Evolutionary conservation across 30 jellyfish, hydroid and myxozoan genomes (phyloP), one percentile per base, ranked within the genome.

Genomic region (Aurelia coerulea): DNA sequence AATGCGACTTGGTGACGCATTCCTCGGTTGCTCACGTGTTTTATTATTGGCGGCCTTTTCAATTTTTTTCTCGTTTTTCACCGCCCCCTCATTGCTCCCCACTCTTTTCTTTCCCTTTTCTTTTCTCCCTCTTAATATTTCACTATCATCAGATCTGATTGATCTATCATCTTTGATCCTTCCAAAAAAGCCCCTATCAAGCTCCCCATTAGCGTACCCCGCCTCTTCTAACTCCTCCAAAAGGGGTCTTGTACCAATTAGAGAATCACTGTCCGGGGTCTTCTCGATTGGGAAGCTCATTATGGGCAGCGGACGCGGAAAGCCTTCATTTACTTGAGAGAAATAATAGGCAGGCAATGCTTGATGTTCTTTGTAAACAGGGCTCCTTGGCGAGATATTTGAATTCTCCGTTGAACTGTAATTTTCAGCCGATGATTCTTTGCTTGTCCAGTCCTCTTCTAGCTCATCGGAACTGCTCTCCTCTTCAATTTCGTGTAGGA

Each of bases 211-310:
- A 3, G 78, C 76, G 34, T 58, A 78, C 46, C 88, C 88, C 67
- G 88, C 88, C 17, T 78, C 88, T 17, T 60, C 51, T 29, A 78
- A 62, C 53, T 78, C 88, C 46, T 78, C 79, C 78, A 65, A 65
- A 7, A 78, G 65, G n/a, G 88, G 88, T 63, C 59, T 62, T 62
- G 88, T 35, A 17, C 56, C 59, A 9, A 54, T 76, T 3, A 78
- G 37, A 2, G 88, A 78, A 33, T 78, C 88, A 11, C 88, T 78
- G 56, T 78, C 88, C 60, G 73, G 51, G 23, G 88, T 78, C 23
- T 78, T 78, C 65, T 78, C 88, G 13, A 42, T 51, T 33, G 88
- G 46, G 34, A 78, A 62, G 34, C 88, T 78, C 88, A 78, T 78
- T 14, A 18, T 78, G 11, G 31, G 70, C 5, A 49, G 2, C 10